Base-by-base conservation (phyloP, 2,797 vertebrate species). In the Girardinus metallicus region DNA sequence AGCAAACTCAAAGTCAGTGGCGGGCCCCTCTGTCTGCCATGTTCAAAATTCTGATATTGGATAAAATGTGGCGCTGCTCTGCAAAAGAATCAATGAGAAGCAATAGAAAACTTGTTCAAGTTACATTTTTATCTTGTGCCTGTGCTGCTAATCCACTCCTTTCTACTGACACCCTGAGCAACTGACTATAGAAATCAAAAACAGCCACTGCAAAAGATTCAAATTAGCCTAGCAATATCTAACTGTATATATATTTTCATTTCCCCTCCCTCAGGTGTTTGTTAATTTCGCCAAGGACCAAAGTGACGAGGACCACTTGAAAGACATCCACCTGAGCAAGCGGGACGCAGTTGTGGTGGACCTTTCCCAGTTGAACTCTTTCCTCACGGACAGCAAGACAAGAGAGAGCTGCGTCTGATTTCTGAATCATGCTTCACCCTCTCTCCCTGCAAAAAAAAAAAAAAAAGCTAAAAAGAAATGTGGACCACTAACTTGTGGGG, bases 281-380 rank as follows among this genome's bases (percentile, higher is more conserved):
- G 98, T 99, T 86, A 99, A 99, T 95, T 99, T 99, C 81, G 98
- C 98, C 93, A 99, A 99, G 97, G 98, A 99, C 98, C 98, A 99
- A 99, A 99, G 97, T 71, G 98, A 99, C 0, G 98, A 99, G 26
- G 98, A 99, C 96, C 98, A 98, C 91, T 94, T 97, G 84, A 99
- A 98, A 95, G 98, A 99, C 90, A 86, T 97, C 89, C 97, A 97
- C 80, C 92, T 98, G 90, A 96, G 96, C 93, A 99, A 98, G 96
- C 96, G 96, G 83, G 98, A 99, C 74, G 97, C 97, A 77, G 93
- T 96, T 43, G 96, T 97, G 66, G 96, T 99, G 91, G 97, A 99
- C 91, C 93, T 99, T 91, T 94, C 97, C 36, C 93, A 97, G 80
- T 95, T 98, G 46, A 97, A 95, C 83, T 94, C 97, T 85, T 99